A percentile compares a stretch with the other conserved stretches of the same genome.
phyloP scores from a whole-genome alignment of 2,888 invertebrate species.

The Maniola hyperantus region DNA sequence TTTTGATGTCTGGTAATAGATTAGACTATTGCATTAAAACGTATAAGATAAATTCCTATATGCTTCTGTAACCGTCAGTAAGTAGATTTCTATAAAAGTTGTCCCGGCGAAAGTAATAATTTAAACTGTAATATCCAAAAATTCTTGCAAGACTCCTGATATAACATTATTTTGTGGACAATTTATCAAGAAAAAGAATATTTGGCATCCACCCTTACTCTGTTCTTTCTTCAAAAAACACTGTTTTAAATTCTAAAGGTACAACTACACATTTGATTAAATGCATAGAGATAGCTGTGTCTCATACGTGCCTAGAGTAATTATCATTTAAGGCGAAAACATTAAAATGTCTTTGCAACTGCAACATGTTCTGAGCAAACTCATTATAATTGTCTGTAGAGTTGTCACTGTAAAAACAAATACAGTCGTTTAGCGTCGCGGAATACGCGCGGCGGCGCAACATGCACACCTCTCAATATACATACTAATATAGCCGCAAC shows the following conservation, averaged over 20 bases:
- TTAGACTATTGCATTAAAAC: neutral
- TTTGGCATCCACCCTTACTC: constrained; percentile 3
- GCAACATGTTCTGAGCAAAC: constrained; percentile 71
- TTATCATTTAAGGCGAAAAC: constrained; percentile 72
- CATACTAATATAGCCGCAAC: neutral
- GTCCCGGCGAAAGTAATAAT: neutral
- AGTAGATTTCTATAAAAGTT: neutral
- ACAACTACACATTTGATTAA: constrained; percentile 31
- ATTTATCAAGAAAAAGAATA: neutral
- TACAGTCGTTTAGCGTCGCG: constrained; percentile 74
- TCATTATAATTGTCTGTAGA: constrained; percentile 78
- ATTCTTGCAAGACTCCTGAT: constrained; percentile 4
- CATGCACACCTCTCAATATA: constrained; percentile 48
- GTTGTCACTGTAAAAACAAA: constrained; percentile 82
- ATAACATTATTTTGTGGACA: neutral
- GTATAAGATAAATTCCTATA: neutral
- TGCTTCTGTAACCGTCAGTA: neutral
- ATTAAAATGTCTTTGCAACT: constrained; percentile 78
- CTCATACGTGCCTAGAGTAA: constrained; percentile 74
- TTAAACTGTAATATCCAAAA: neutral
- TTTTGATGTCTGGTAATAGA: neutral
- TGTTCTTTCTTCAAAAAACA: constrained; percentile 28
- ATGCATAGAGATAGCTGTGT: constrained; percentile 28
- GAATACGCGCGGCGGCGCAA: constrained; percentile 49
- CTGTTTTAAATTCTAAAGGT: constrained; percentile 23